These are phyloP conservation scores for Urocitellus parryii DNA, from an alignment of 2,113 vertebrate species.

Conservation along the genomic window DNA sequence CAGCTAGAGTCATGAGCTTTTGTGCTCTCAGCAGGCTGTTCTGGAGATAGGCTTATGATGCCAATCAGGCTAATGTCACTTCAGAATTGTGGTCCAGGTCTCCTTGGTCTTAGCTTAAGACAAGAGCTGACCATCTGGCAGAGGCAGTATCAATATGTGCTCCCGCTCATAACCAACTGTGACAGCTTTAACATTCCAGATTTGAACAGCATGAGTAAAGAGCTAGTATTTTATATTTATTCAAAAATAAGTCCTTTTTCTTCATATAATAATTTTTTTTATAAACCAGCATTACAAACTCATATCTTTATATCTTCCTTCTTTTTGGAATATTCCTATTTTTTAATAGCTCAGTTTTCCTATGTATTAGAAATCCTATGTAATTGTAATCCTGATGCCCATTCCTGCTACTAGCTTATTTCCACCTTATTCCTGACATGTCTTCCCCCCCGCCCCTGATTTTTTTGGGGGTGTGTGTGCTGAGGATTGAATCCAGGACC, in stretches of 20 bases:
- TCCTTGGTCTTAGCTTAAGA: conserved; percentile 9
- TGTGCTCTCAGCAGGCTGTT: background rate
- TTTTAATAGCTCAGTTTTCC: conserved; percentile 13
- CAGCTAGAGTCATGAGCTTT: background rate
- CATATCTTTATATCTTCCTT: background rate
- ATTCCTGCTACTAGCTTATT: background rate
- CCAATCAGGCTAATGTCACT: background rate
- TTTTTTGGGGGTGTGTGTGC: no score
- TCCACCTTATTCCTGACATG: background rate
- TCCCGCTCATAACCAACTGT: background rate
- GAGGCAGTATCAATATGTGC: background rate
- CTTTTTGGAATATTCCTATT: conserved; percentile 38
- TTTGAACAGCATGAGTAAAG: background rate
- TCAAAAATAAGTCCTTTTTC: background rate
- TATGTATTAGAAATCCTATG: background rate
- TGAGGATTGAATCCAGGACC: no score
- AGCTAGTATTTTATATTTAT: conserved; percentile 38
- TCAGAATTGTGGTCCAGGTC: background rate
- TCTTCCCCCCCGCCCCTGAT: no score
- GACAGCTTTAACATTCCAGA: conserved; percentile 42
- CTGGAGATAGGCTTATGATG: background rate
- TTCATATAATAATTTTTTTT: conserved; percentile 50
- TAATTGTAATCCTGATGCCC: background rate
- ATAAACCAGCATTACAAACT: background rate
- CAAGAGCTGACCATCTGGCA: background rate